phyloP scores from a whole-genome alignment of 2,888 invertebrate genomes.

The Ochlodes sylvanus region DNA sequence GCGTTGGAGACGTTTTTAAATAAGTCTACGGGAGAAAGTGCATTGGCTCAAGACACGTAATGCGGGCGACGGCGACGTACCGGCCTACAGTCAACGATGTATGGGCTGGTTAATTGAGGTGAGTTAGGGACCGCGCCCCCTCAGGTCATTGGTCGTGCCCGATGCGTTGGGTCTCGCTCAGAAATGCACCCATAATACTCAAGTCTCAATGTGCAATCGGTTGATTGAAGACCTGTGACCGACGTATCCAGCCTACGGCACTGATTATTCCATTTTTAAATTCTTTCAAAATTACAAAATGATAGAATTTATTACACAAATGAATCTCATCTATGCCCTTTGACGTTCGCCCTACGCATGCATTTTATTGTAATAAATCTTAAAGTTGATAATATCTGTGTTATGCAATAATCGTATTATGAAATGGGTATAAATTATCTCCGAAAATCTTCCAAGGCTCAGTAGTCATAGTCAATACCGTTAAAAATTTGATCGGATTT shows the following conservation, averaged over 20 bases:
- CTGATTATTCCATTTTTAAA: conserved; percentile 23
- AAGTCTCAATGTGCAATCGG: conserved; percentile 38
- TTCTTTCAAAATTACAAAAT: conserved; percentile 30
- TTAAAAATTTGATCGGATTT: conserved; percentile 82
- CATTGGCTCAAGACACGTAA: conserved; percentile 61
- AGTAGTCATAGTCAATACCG: too few relatives aligned
- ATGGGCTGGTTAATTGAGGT: conserved; percentile 67
- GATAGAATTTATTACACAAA: conserved; percentile 28
- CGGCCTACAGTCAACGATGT: conserved; percentile 48
- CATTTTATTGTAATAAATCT: conserved; percentile 29
- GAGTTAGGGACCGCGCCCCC: conserved; percentile 54
- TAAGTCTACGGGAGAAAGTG: conserved; percentile 81
- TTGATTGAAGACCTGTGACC: conserved; percentile 30
- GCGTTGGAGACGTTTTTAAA: conserved; percentile 81
- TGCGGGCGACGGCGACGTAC: conserved; percentile 45
- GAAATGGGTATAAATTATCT: conserved; percentile 62
- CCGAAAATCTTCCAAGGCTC: conserved; percentile 61
- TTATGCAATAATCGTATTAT: conserved; percentile 71
- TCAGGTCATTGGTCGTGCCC: conserved; percentile 58
- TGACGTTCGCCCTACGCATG: conserved; percentile 32
- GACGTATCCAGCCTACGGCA: conserved; percentile 20
- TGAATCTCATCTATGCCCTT: conserved; percentile 33
- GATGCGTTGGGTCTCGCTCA: conserved; percentile 29
- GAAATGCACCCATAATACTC: conserved; percentile 38
- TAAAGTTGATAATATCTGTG: conserved; percentile 37